Evolutionary conservation across 2,113 vertebrate species (phyloP).

Genomic region (Xiphorhynchus elegans): DNA sequence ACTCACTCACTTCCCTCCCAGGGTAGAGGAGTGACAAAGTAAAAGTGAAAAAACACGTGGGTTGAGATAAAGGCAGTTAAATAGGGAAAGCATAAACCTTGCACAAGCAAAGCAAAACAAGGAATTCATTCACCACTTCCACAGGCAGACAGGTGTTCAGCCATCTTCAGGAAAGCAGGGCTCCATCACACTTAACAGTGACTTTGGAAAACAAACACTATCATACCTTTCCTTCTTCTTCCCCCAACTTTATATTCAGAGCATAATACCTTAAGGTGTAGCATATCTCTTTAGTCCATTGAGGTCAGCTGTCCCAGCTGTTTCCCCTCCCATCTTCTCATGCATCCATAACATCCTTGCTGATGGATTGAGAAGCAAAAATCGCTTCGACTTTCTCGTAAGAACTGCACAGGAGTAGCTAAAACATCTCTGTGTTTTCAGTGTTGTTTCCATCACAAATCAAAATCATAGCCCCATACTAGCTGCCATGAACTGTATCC

Average conservation of each 20-base stretch:
- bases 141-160: background rate
- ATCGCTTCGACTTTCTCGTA: background rate
- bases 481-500: background rate
- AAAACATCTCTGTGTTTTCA: background rate
- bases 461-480: background rate
- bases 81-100: background rate
- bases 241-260: background rate
- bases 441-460: background rate
- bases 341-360: background rate
- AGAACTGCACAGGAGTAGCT: background rate
- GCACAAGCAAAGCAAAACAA: background rate
- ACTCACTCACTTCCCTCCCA: background rate
- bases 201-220: background rate
- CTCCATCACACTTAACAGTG: background rate
- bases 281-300: background rate
- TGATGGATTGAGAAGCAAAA: background rate
- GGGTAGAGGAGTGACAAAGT: background rate
- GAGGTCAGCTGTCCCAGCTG: background rate
- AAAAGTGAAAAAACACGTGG: background rate
- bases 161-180: fast-evolving
- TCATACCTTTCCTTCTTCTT: background rate
- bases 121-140: background rate
- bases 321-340: background rate
- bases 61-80: background rate
- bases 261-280: background rate